These are phyloP conservation scores for Notospermus geniculatus DNA, from an alignment of 1,140 invertebrate genomes.

Conservation along the genomic window DNA sequence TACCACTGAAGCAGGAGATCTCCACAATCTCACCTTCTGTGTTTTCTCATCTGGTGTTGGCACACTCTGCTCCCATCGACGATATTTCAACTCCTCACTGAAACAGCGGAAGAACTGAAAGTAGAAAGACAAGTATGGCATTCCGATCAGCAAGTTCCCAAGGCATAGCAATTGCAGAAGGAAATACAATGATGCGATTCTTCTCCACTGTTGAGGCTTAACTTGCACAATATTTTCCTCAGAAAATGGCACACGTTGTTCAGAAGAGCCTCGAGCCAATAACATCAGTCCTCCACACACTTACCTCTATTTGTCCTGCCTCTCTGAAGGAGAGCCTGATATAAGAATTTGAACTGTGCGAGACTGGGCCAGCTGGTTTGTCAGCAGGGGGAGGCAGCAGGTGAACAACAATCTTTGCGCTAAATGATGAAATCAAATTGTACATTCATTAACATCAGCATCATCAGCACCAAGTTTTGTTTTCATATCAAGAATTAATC, in stretches of 20 bases:
- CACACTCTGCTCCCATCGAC: slow-evolving; percentile 55
- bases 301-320: slow-evolving; percentile 67
- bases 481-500: too few relatives aligned
- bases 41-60: slow-evolving; percentile 27
- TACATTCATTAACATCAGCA: too few relatives aligned
- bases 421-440: slow-evolving; percentile 41
- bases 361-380: slow-evolving; percentile 72
- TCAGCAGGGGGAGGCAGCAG: slow-evolving; percentile 65
- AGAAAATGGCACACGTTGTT: too few relatives aligned
- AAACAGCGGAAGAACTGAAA: slow-evolving; percentile 8
- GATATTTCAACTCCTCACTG: slow-evolving; percentile 51
- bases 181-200: too few relatives aligned
- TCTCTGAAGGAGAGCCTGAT: slow-evolving; percentile 87
- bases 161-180: too few relatives aligned
- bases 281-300: too few relatives aligned
- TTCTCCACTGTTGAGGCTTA: too few relatives aligned
- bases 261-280: too few relatives aligned
- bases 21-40: slow-evolving; percentile 17
- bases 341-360: slow-evolving; percentile 69
- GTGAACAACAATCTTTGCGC: slow-evolving; percentile 79
- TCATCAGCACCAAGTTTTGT: too few relatives aligned
- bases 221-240: too few relatives aligned
- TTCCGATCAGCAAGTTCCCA: too few relatives aligned
- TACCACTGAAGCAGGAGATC: background rate
- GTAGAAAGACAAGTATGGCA: too few relatives aligned